Conservation (phyloP, 1,140 invertebrate species). For the Papilio aristodemus region DNA sequence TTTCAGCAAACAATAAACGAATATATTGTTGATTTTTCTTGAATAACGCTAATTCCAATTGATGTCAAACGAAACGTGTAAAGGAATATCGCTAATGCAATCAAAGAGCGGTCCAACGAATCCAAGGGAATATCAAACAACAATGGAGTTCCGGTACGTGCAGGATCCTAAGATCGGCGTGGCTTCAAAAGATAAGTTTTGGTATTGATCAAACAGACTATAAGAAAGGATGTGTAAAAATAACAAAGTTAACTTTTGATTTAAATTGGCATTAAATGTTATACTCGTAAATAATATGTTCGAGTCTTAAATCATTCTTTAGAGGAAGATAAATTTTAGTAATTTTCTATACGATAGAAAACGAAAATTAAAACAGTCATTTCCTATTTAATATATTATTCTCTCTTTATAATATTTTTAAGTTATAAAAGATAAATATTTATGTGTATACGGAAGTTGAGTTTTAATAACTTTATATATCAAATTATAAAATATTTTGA, state of each 20-base stretch:
- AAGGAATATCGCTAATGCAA: background rate
- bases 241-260: background rate
- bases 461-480: background rate
- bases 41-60: background rate
- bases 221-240: background rate
- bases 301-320: too few species aligned
- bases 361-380: too few species aligned
- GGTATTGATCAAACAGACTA: background rate
- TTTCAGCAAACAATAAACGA: background rate
- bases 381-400: too few species aligned
- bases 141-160: background rate
- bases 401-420: too few species aligned
- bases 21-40: background rate
- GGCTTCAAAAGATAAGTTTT: background rate
- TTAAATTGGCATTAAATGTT: background rate
- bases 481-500: conserved; percentile 15
- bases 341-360: too few species aligned
- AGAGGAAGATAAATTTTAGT: too few species aligned
- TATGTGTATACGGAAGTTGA: background rate
- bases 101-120: background rate
- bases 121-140: background rate
- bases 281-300: too few species aligned
- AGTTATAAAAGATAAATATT: background rate
- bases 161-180: background rate
- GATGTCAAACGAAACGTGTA: background rate